Base-by-base conservation (phyloP, 2,797 vertebrate genomes). In the Denticeps clupeoides region DNA sequence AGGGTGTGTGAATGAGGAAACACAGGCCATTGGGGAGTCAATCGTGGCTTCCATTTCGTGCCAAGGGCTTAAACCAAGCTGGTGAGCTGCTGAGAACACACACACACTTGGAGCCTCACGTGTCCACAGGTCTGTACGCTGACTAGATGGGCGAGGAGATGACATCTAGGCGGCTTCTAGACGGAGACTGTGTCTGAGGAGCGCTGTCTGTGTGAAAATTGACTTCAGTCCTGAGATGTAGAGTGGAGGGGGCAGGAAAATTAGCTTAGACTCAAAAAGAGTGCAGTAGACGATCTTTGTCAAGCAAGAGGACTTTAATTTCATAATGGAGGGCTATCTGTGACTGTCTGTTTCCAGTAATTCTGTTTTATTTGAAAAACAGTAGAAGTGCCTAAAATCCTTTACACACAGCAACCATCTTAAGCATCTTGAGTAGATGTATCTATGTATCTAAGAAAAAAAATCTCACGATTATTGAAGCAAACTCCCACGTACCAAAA, bases 361-460 rank as follows among this genome's bases (percentile, higher is more conserved):
- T 69, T 67, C 67, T 72, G 63, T 76, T 71, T 72, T 70, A 55
- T 80, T 71, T 73, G 65, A 60, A 46, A 59, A 79, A 75, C 70
- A 70, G 75, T 79, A 73, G 68, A 84, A 85, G 82, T 85, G 82
- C 82, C 82, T 85, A 72, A 77, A 11, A 64, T 77, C 64, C 71
- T 65, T 72, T 53, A 75, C 70, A n/a, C n/a, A 73, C 65, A 49
- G 66, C 69, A 53, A 70, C 60, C 62, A 65, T 70, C 72, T 71
- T 71, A 63, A 67, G 72, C 62, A 65, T 70, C 72, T 71, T 71
- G 63, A 67, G 72, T 72, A 73, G 59, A 69, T 44, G 47, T 55
- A 51, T 68, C 63, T 69, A 55, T 56, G 58, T 29, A 57, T 66
- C 48, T 18, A 24, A 37, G 32, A 27, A 3, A 21, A 27, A 33